Percentiles rank a stretch among this genome's conserved stretches.
phyloP scores from a whole-genome alignment of 2,113 vertebrate species.

The Chionodraco myersi region DNA sequence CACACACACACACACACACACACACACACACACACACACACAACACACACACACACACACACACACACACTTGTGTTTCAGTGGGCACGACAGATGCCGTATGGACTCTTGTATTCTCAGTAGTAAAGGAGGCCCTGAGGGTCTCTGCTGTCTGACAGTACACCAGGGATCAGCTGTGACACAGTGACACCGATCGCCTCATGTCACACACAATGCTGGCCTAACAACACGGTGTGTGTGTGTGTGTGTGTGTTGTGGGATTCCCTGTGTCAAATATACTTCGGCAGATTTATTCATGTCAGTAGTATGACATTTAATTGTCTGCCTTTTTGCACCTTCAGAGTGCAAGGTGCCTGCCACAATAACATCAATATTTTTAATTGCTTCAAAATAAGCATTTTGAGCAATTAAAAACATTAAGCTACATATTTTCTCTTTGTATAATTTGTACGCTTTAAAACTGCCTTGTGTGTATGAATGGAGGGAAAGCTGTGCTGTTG shows the following conservation, averaged over 20 bases:
- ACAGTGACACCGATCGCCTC: constrained; percentile 73
- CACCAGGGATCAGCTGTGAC: constrained; percentile 82
- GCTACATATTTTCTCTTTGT: neutral
- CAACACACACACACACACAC: neutral
- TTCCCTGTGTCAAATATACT: constrained; percentile 27
- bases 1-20: constrained; percentile 12
- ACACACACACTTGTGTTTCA: constrained; percentile 59
- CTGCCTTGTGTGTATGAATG: neutral
- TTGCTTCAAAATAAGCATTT: neutral
- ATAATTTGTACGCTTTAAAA: neutral
- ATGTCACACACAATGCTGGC: constrained; percentile 57
- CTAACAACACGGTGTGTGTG: constrained; percentile 27
- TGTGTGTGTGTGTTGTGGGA: constrained; percentile 14
- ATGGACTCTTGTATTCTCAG: constrained; percentile 76
- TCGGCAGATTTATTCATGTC: constrained; percentile 40
- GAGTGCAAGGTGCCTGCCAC: neutral
- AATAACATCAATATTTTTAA: neutral
- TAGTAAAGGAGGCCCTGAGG: constrained; percentile 76
- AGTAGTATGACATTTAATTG: neutral
- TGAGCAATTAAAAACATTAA: neutral
- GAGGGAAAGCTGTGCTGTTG: neutral
- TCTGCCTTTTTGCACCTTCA: neutral
- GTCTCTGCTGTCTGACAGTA: constrained; percentile 79
- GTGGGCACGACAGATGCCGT: constrained; percentile 80
- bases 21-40: neutral